phyloP scores from a whole-genome alignment of 2,888 invertebrate species.

The Eutolmus rufibarbis region DNA sequence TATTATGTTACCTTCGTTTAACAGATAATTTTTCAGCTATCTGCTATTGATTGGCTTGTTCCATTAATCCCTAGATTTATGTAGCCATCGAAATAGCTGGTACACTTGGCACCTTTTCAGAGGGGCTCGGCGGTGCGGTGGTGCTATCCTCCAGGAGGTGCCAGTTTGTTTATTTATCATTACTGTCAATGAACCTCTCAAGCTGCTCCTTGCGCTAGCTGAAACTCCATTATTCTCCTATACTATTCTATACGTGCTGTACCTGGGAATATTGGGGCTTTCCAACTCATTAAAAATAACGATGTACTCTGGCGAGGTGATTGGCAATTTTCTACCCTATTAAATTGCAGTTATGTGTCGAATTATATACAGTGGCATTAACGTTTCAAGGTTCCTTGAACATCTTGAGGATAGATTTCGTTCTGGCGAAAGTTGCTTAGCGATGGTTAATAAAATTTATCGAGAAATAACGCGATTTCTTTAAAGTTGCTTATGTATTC shows the following conservation, averaged over 20 bases:
- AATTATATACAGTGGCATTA: slow-evolving; percentile 2
- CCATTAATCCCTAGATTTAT: neutral
- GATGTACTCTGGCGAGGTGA: slow-evolving; percentile 38
- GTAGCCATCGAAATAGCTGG: neutral
- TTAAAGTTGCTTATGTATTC: neutral
- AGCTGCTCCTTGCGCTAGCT: neutral
- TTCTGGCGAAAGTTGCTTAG: neutral
- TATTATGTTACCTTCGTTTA: neutral
- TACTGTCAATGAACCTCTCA: slow-evolving; percentile 17
- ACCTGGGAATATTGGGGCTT: slow-evolving; percentile 3
- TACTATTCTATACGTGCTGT: neutral
- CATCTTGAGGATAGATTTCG: neutral
- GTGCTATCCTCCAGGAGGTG: neutral
- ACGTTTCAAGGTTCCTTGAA: neutral
- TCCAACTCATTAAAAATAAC: slow-evolving; percentile 38
- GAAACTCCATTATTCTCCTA: neutral
- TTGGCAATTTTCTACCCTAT: slow-evolving; percentile 40
- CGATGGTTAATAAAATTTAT: neutral
- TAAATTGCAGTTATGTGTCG: slow-evolving; percentile 34
- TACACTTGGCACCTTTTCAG: neutral
- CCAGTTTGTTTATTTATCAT: slow-evolving; percentile 29
- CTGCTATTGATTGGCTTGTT: neutral
- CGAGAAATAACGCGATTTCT: neutral
- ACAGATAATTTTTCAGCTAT: neutral
- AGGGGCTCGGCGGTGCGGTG: neutral